Evolutionary conservation across 2,888 invertebrate species (phyloP).

Genomic region (Trachelus stipa): DNA sequence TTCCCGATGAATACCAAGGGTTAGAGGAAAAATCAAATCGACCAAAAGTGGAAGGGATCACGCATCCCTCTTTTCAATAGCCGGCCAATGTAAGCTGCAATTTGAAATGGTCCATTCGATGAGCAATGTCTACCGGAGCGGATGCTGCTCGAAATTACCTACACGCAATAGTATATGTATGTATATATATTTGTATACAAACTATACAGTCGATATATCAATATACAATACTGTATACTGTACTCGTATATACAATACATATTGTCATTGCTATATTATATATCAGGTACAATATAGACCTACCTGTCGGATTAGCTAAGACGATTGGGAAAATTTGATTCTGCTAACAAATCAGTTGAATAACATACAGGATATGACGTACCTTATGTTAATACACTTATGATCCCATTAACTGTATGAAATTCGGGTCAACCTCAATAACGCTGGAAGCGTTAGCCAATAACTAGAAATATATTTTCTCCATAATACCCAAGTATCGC

Average conservation of each 20-base stretch:
- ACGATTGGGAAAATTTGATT: too few relatives aligned
- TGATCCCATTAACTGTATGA: too few relatives aligned
- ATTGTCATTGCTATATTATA: background rate
- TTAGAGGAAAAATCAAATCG: background rate
- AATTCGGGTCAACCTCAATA: too few relatives aligned
- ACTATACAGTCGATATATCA: background rate
- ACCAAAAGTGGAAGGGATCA: background rate
- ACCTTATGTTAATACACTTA: too few relatives aligned
- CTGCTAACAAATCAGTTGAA: too few relatives aligned
- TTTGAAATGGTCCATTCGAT: background rate
- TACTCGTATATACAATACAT: background rate
- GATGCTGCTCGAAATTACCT: background rate
- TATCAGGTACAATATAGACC: background rate
- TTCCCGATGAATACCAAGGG: background rate
- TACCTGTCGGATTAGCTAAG: background rate
- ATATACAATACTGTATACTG: background rate
- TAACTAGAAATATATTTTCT: too few relatives aligned
- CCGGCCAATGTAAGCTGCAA: background rate
- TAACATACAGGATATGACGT: too few relatives aligned
- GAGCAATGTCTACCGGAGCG: background rate
- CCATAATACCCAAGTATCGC: too few relatives aligned
- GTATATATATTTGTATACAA: background rate
- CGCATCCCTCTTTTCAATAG: background rate
- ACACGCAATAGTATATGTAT: background rate
- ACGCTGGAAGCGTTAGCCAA: too few relatives aligned